These are phyloP conservation scores for Coelopa pilipes DNA, from an alignment of 2,888 invertebrate genomes.

Conservation along the genomic window DNA sequence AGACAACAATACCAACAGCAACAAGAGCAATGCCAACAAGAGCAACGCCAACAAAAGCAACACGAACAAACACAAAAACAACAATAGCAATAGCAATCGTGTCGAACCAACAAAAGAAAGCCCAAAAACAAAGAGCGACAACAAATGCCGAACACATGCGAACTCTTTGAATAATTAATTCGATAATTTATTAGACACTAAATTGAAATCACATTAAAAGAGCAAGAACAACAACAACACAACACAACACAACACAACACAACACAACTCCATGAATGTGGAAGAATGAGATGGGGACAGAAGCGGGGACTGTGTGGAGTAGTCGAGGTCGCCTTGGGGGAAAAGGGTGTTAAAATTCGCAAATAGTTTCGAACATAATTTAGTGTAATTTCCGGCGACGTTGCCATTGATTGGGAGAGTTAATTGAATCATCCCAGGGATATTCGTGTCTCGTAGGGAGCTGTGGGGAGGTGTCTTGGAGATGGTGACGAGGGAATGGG, in stretches of 20 bases:
- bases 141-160: conserved; percentile 22
- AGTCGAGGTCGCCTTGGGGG: conserved; percentile 5
- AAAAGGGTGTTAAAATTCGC: conserved; percentile 34
- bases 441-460: no score
- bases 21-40: background rate
- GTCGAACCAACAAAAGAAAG: background rate
- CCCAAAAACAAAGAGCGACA: no score
- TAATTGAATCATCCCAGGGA: no score
- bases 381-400: background rate
- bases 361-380: conserved; percentile 31
- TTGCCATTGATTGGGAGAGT: no score
- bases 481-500: no score
- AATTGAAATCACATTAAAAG: conserved; percentile 49
- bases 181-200: conserved; percentile 58
- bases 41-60: background rate
- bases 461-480: no score
- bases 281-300: background rate
- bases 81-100: background rate
- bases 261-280: background rate
- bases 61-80: no score
- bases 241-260: background rate
- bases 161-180: conserved; percentile 55
- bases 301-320: background rate
- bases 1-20: background rate
- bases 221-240: conserved; percentile 8